Percentiles rank a stretch among this genome's conserved stretches.
phyloP scores from a whole-genome alignment of 2,888 invertebrate genomes.

The Melinopterus prodromus region DNA sequence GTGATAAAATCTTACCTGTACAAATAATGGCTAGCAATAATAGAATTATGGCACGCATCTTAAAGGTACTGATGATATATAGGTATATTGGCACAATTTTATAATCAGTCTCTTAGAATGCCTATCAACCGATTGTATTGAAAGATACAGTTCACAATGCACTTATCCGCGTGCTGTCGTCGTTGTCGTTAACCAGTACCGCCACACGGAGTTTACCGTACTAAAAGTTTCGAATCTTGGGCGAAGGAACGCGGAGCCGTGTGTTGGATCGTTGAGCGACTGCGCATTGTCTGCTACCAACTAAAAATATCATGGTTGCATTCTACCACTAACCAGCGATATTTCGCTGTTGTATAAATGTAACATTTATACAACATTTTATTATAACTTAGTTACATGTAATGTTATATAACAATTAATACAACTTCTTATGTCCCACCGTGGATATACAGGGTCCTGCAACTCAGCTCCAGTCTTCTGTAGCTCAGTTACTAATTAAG shows the following conservation, averaged over 20 bases:
- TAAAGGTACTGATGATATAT: not conserved
- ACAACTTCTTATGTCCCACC: too few species aligned
- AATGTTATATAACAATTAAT: too few species aligned
- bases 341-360: too few species aligned
- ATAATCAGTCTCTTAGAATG: not conserved
- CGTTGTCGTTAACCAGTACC: not conserved
- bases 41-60: not conserved
- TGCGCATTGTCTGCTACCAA: slow-evolving; percentile 17
- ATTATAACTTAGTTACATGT: too few species aligned
- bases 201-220: slow-evolving; percentile 21
- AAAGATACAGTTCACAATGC: not conserved
- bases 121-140: not conserved
- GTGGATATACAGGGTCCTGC: too few species aligned
- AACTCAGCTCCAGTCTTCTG: too few species aligned
- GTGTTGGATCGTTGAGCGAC: not conserved
- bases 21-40: not conserved
- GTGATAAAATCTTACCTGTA: not conserved
- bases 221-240: slow-evolving; percentile 25
- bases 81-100: not conserved
- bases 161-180: slow-evolving; percentile 4
- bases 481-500: too few species aligned
- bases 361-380: too few species aligned
- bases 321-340: too few species aligned
- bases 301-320: not conserved
- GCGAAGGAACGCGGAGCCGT: slow-evolving; percentile 10